phyloP scores from a whole-genome alignment of 2,797 vertebrate species.

The Molossus alvarezi region DNA sequence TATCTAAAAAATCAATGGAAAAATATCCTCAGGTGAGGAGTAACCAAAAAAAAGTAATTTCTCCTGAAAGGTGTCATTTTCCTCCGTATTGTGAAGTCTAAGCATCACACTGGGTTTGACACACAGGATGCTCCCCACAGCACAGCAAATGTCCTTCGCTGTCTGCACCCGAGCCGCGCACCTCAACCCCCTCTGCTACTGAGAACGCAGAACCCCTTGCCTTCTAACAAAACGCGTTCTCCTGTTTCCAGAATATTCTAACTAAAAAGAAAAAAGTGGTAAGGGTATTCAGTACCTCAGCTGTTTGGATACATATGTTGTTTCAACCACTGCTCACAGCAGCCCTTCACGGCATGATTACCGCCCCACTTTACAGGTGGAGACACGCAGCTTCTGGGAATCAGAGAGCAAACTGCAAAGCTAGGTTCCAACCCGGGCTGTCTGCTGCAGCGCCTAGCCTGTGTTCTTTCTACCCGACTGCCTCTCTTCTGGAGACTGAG shows the following conservation, averaged over 20 bases:
- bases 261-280: neutral
- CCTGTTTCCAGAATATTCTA: neutral
- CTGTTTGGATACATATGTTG: fast-evolving
- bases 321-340: neutral
- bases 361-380: fast-evolving
- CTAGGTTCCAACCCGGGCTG: neutral
- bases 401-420: neutral
- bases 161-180: neutral
- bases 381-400: neutral
- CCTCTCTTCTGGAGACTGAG: neutral
- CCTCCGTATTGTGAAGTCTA: neutral
- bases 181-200: neutral
- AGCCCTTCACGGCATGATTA: fast-evolving
- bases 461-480: neutral
- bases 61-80: neutral
- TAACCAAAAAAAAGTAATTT: too few species aligned
- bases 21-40: too few species aligned
- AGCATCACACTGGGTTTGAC: fast-evolving
- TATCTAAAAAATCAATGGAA: too few species aligned
- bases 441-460: neutral
- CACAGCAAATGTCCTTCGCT: neutral
- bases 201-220: neutral
- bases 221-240: neutral
- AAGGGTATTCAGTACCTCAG: neutral
- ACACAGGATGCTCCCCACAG: neutral